Evolutionary conservation across 37 sponge, comb jelly and placozoan genomes (phyloP).

Genomic region (Halisarca cf. caerulea): DNA sequence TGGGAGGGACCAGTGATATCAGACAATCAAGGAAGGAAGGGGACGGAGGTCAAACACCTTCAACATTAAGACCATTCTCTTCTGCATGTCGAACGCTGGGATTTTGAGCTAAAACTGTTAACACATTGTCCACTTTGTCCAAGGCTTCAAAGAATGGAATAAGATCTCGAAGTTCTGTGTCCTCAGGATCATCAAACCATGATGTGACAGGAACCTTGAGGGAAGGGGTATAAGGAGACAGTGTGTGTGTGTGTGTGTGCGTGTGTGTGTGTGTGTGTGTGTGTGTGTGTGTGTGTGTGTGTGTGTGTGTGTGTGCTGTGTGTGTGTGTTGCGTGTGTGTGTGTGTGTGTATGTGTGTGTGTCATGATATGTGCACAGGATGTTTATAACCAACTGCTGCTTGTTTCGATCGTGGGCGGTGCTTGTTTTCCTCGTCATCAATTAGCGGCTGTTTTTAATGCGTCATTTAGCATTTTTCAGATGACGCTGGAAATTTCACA

Average conservation of each 20-base stretch:
- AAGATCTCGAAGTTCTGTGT: conserved; percentile 94
- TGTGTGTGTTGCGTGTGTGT: not conserved
- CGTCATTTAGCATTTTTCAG: too few relatives aligned
- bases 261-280: not conserved
- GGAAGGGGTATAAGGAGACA: not conserved
- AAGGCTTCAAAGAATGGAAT: conserved; percentile 97
- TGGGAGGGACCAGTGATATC: conserved; percentile 8
- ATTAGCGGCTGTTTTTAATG: too few relatives aligned
- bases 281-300: not conserved
- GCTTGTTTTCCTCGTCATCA: too few relatives aligned
- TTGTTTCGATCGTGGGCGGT: too few relatives aligned
- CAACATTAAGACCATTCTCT: too few relatives aligned
- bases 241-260: too few relatives aligned
- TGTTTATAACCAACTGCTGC: too few relatives aligned
- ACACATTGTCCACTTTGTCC: conserved; percentile 87
- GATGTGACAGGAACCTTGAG: conserved; percentile 93
- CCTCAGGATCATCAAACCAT: conserved; percentile 99
- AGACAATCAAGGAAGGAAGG: not conserved
- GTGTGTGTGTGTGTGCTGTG: not conserved
- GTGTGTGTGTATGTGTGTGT: not conserved
- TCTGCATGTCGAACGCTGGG: not conserved
- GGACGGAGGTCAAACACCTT: too few relatives aligned
- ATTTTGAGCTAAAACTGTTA: conserved; percentile 68
- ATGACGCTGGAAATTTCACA: too few relatives aligned
- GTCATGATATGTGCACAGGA: too few relatives aligned